A percentile compares a stretch with the other conserved stretches of the same genome.
phyloP scores from a whole-genome alignment of 2,888 invertebrate species.

The Cryptosula pallasiana region DNA sequence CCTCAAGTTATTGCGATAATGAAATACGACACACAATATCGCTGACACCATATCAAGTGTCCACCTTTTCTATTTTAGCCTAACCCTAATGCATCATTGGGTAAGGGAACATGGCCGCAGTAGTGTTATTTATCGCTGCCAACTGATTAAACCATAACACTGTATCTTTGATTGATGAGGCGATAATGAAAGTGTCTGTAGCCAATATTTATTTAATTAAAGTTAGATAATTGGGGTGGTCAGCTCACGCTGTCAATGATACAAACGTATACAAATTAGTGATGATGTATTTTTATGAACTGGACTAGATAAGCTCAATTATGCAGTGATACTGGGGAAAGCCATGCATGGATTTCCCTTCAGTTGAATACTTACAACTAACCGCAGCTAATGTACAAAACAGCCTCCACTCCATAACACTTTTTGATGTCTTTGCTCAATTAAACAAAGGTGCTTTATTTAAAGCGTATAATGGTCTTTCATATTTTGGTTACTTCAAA shows the following conservation, averaged over 20 bases:
- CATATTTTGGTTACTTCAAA: background rate
- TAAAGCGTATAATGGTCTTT: background rate
- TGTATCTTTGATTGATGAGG: background rate
- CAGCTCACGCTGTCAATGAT: background rate
- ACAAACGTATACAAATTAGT: constrained; percentile 9
- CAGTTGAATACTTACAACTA: background rate
- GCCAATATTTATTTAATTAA: constrained; percentile 9
- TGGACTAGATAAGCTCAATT: background rate
- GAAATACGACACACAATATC: no score
- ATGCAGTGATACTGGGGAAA: background rate
- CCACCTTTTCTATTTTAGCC: no score
- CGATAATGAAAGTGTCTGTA: background rate
- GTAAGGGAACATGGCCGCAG: no score
- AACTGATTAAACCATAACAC: no score
- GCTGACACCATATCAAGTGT: no score
- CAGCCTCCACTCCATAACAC: background rate
- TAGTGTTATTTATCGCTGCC: no score
- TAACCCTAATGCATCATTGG: no score
- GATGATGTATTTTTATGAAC: constrained; percentile 21
- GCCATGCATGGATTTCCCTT: background rate
- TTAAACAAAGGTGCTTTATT: background rate
- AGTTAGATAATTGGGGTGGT: constrained; percentile 6
- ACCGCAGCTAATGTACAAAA: background rate
- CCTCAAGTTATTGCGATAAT: no score
- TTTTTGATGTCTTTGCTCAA: background rate